phyloP scores from a whole-genome alignment of 1,140 invertebrate genomes.

The Bradysia coprophila region DNA sequence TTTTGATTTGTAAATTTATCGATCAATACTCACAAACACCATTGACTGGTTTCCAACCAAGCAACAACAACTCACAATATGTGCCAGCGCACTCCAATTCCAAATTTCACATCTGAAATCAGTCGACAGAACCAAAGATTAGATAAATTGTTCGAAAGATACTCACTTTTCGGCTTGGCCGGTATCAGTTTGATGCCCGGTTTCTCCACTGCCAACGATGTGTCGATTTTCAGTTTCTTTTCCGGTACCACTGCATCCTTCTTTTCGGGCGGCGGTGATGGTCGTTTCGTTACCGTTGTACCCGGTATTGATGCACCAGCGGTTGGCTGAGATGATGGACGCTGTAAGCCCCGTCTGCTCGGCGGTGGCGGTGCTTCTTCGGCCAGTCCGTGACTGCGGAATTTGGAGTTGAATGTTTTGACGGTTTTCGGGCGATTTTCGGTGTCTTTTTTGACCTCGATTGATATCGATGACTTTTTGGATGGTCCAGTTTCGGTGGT shows the following conservation, averaged over 20 bases:
- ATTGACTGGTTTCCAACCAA: too few species aligned
- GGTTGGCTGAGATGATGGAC: slow-evolving; percentile 28
- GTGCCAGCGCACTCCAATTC: too few species aligned
- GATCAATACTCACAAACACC: too few species aligned
- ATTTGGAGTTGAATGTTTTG: slow-evolving; percentile 74
- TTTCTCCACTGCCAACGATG: slow-evolving; percentile 35
- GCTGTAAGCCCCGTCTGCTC: slow-evolving; percentile 37
- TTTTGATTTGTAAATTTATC: too few species aligned
- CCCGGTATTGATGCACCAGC: slow-evolving; percentile 7
- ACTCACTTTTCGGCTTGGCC: slow-evolving; percentile 79
- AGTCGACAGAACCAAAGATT: not conserved
- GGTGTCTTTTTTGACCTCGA: slow-evolving; percentile 50
- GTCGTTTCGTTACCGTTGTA: slow-evolving; percentile 15
- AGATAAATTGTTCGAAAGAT: slow-evolving; percentile 12
- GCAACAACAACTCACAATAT: too few species aligned
- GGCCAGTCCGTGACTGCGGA: slow-evolving; percentile 66
- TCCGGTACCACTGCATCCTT: slow-evolving; percentile 32
- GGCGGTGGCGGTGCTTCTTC: slow-evolving; percentile 65
- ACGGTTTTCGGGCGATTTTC: slow-evolving; percentile 62
- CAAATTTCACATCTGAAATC: not conserved
- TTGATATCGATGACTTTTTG: slow-evolving; percentile 61
- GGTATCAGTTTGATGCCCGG: slow-evolving; percentile 71
- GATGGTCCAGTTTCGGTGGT: slow-evolving; percentile 23
- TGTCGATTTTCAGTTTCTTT: slow-evolving; percentile 50
- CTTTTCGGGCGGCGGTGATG: slow-evolving; percentile 43